Conservation (phyloP, 1,140 invertebrate species). For the Branchinecta lindahli region DNA sequence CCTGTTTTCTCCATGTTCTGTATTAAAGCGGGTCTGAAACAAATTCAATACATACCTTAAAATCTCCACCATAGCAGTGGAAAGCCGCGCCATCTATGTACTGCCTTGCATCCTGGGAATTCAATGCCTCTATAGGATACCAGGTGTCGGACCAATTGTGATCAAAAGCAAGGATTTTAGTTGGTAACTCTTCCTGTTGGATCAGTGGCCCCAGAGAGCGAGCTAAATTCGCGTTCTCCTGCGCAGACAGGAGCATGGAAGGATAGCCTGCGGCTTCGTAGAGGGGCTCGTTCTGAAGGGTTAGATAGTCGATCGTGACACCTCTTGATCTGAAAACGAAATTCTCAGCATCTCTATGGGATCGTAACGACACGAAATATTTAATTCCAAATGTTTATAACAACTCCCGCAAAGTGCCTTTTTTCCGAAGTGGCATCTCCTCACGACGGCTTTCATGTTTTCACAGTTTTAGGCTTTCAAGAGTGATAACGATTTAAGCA, state of each 20-base stretch:
- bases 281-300: conserved; percentile 14
- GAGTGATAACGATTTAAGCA: too few species aligned
- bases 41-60: background rate
- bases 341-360: background rate
- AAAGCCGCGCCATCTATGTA: conserved; percentile 14
- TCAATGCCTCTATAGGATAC: conserved; percentile 12
- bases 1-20: too few species aligned
- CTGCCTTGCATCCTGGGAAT: conserved; percentile 3
- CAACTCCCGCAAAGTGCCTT: too few species aligned
- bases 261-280: conserved; percentile 12
- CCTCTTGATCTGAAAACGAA: background rate
- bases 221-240: conserved; percentile 9
- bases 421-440: too few species aligned
- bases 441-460: too few species aligned
- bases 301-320: conserved; percentile 13
- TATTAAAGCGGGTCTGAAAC: background rate
- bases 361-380: too few species aligned
- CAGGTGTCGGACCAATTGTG: conserved; percentile 11
- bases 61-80: conserved; percentile 18
- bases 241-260: conserved; percentile 13
- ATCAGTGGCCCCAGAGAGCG: conserved; percentile 1
- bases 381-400: too few species aligned
- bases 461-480: too few species aligned
- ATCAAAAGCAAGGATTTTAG: conserved; percentile 16
- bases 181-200: background rate